Percentiles rank a stretch among this genome's conserved stretches.
Evolutionary conservation across 1,140 invertebrate genomes (phyloP).

Genomic region (Pectinophora gossypiella): DNA sequence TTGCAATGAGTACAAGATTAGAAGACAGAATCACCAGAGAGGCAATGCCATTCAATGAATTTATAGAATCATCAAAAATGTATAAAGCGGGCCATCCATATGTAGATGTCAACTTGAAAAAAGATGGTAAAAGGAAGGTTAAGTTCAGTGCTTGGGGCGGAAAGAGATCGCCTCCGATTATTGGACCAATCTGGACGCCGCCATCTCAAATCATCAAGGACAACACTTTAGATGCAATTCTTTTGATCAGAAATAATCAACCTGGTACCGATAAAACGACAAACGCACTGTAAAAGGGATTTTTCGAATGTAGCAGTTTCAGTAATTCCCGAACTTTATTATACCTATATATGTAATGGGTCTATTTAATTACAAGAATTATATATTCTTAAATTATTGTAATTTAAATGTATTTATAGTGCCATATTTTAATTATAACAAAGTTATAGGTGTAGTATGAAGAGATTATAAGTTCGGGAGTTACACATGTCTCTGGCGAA

Average conservation of each 20-base stretch:
- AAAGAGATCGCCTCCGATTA: slow-evolving; percentile 57
- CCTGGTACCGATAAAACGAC: slow-evolving; percentile 23
- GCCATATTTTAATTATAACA: no score
- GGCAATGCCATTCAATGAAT: slow-evolving; percentile 50
- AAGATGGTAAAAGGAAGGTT: slow-evolving; percentile 62
- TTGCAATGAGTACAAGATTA: slow-evolving; percentile 40
- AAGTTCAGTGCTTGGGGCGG: slow-evolving; percentile 66
- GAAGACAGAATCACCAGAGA: slow-evolving; percentile 39
- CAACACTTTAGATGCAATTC: slow-evolving; percentile 44
- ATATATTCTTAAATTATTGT: no score
- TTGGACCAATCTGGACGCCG: slow-evolving; percentile 65
- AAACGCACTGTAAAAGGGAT: slow-evolving; percentile 35
- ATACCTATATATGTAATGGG: neutral
- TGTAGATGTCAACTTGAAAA: slow-evolving; percentile 49
- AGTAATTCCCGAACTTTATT: neutral
- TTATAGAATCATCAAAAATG: slow-evolving; percentile 41
- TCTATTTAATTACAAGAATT: no score
- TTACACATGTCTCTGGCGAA: slow-evolving; percentile 35
- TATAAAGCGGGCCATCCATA: slow-evolving; percentile 61
- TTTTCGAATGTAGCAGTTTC: neutral
- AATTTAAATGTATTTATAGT: no score
- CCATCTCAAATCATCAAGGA: slow-evolving; percentile 41
- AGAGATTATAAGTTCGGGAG: slow-evolving; percentile 18
- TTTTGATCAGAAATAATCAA: slow-evolving; percentile 42
- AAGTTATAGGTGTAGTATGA: no score